Percentiles rank a stretch among this genome's conserved stretches.
These are phyloP conservation scores for Euwallacea similis DNA, from an alignment of 1,140 invertebrate genomes.

Conservation along the genomic window DNA sequence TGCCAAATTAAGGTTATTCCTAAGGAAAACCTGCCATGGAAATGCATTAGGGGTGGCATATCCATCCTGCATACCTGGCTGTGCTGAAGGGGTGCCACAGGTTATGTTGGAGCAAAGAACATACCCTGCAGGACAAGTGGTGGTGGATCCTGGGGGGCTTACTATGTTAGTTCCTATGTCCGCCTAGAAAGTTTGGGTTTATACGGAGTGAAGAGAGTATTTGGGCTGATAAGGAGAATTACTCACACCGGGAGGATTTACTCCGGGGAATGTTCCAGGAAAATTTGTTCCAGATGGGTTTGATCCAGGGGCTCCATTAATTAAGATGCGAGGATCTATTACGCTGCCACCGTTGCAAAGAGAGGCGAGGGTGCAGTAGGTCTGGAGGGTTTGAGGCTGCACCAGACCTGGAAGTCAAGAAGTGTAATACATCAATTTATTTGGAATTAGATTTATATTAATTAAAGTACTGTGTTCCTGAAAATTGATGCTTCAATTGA, in stretches of 20 bases:
- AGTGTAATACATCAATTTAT: neutral
- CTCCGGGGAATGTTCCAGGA: neutral
- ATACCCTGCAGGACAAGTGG: slow-evolving; percentile 32
- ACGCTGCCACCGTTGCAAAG: slow-evolving; percentile 22
- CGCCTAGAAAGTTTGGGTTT: neutral
- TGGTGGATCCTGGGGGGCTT: neutral
- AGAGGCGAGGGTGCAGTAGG: slow-evolving; percentile 15
- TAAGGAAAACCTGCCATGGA: slow-evolving; percentile 45
- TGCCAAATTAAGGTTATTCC: slow-evolving; percentile 33
- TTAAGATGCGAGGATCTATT: slow-evolving; percentile 35
- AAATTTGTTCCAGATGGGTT: neutral
- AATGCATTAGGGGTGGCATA: slow-evolving; percentile 40
- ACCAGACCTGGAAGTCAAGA: neutral
- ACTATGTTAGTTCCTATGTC: neutral
- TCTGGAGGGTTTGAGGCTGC: neutral
- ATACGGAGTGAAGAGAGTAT: neutral
- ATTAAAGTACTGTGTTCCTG: neutral
- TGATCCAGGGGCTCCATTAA: slow-evolving; percentile 2
- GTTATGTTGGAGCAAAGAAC: slow-evolving; percentile 27
- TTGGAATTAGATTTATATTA: neutral
- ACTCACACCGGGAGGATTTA: neutral
- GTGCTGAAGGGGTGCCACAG: slow-evolving; percentile 30
- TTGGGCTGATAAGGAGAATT: neutral
- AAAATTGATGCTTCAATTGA: neutral
- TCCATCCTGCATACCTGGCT: slow-evolving; percentile 39